phyloP scores from a whole-genome alignment of 2,888 invertebrate species.

The Megalurothrips usitatus region DNA sequence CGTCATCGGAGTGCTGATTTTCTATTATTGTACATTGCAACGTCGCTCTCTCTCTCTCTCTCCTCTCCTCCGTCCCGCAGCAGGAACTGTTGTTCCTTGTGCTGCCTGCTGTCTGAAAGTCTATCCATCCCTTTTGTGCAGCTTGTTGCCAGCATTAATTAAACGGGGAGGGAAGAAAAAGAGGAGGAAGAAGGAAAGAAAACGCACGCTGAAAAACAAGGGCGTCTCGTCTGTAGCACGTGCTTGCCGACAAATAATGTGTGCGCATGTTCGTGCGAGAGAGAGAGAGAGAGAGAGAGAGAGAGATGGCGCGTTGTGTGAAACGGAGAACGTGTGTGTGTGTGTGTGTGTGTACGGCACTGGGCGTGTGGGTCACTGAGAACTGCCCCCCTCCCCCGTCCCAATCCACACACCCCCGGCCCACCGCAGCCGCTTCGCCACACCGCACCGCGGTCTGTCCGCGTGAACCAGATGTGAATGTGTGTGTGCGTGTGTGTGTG shows the following conservation, averaged over 20 bases:
- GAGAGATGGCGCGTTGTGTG: not conserved
- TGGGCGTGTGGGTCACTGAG: not conserved
- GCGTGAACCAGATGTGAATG: not conserved
- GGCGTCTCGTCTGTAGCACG: not conserved
- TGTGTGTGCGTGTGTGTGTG: not conserved
- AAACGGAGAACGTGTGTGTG: not conserved
- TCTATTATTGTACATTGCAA: not conserved
- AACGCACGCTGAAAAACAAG: not conserved
- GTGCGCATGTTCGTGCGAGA: not conserved
- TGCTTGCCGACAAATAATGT: slow-evolving; percentile 11
- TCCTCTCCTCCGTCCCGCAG: not conserved
- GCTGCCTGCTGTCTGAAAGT: too few relatives aligned
- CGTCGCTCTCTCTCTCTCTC: not conserved
- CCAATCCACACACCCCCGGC: too few relatives aligned
- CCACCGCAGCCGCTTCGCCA: too few relatives aligned
- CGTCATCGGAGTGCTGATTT: not conserved
- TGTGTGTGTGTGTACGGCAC: not conserved
- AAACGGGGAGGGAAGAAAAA: not conserved
- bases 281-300: not conserved
- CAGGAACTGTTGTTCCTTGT: too few relatives aligned
- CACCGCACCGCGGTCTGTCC: too few relatives aligned
- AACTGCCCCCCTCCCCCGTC: not conserved
- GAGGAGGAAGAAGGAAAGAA: not conserved
- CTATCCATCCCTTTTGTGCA: too few relatives aligned
- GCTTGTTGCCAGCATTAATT: not conserved